Base-by-base conservation (phyloP, 2,888 invertebrate species). In the Drosophila leonis region DNA sequence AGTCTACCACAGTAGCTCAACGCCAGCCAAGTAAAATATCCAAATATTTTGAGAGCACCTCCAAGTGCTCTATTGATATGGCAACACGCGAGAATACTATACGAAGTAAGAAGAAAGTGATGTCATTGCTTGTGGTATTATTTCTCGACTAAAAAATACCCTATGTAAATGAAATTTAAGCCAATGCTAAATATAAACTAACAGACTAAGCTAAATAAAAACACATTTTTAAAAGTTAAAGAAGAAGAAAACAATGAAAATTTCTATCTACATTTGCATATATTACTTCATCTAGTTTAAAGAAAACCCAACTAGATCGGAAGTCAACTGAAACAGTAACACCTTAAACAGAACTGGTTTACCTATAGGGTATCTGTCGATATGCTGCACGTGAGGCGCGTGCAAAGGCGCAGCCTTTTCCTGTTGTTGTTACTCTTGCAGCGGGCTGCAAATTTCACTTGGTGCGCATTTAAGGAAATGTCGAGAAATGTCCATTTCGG, bases 401-500 rank as follows among this genome's bases (percentile, higher is more conserved):
- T 82, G 83, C 75, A 79, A 79, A 78, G 77, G 71, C 65, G 83
- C 85, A 68, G 85, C 80, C 63, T 80, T 80, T 70, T 65, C 72
- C 48, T 49, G 18, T 48, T 29, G 29, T 29, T 72, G 69, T 31
- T 66, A 54, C 35, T 35, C 18, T 62, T 65, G 61, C 41, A 57
- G 37, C 31, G 37, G 37, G 27, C 48, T 41, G 51, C 24, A 29
- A 63, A 85, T 91, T 91, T 91, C 91, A 91, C 91, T 88, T 87
- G 63, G 51, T 76, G 52, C 78, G 72, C 90, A 78, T 82, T 91
- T 91, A 91, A 91, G 90, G 90, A 91, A 91, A 90, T 83, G 86
- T 84, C 78, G 78, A 84, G 78, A 83, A 84, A 88, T 90, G 88
- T 88, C 90, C 91, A 88, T 91, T 88, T 90, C 78, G 79, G 83